A percentile compares a stretch with the other conserved stretches of the same genome.
Evolutionary conservation across 2,113 vertebrate species (phyloP).

Genomic region (Cettia cetti): DNA sequence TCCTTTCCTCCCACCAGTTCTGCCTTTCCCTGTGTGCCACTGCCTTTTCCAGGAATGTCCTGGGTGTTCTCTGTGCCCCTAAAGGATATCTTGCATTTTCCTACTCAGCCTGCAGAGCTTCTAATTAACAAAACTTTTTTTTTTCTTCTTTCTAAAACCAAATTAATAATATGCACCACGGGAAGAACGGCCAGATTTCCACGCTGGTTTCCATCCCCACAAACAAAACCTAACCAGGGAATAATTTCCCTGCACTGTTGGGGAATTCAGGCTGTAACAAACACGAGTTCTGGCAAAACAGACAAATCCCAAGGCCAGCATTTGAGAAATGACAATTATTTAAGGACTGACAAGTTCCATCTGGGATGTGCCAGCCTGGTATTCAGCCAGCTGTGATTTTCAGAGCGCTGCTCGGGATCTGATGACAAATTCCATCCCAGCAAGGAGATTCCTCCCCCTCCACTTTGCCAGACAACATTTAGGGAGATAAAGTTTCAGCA

Average conservation of each 20-base stretch:
- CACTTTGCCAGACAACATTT: not conserved
- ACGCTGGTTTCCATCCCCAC: not conserved
- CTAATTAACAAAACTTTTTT: not conserved
- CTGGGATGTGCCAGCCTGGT: fast-evolving
- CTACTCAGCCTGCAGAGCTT: not conserved
- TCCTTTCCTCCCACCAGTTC: not conserved
- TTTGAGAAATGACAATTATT: not conserved
- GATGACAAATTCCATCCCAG: not conserved
- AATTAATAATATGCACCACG: not conserved
- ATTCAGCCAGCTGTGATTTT: not conserved
- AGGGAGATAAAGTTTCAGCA: not conserved
- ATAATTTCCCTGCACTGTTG: not conserved
- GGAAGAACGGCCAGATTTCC: not conserved
- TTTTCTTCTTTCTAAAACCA: too few relatives aligned
- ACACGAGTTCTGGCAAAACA: fast-evolving
- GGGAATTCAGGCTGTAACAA: not conserved
- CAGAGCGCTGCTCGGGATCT: not conserved
- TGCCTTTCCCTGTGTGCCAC: not conserved
- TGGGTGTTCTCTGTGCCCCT: not conserved
- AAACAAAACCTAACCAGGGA: not conserved
- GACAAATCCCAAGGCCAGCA: not conserved
- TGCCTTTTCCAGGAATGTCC: not conserved
- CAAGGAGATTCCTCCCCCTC: not conserved
- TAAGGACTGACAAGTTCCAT: not conserved
- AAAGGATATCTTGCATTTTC: not conserved